A percentile compares a stretch with the other conserved stretches of the same genome.
phyloP scores from a whole-genome alignment of 2,888 invertebrate genomes.

The Leptopilina syphax region DNA sequence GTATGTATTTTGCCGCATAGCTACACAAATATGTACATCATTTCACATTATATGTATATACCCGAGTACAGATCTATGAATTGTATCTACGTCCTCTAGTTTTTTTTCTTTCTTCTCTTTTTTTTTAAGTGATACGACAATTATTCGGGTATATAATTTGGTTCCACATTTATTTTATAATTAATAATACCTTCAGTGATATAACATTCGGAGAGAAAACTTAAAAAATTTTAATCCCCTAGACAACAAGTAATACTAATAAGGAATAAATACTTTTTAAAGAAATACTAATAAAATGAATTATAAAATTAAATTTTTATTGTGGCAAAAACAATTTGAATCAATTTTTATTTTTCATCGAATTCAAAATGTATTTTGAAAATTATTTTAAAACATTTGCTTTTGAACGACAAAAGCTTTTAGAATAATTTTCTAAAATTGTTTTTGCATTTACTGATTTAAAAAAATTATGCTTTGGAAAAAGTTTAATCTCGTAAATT shows the following conservation, averaged over 20 bases:
- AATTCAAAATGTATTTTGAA: neutral
- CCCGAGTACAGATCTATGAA: conserved; percentile 17
- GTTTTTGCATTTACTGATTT: too few species aligned
- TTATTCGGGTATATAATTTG: conserved; percentile 28
- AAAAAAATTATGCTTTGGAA: neutral
- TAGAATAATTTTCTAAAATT: too few species aligned
- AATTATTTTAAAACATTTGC: too few species aligned
- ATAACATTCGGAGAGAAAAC: conserved; percentile 6
- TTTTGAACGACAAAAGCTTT: too few species aligned
- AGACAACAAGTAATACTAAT: conserved; percentile 12
- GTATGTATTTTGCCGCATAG: conserved; percentile 39
- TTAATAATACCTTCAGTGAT: conserved; percentile 29
- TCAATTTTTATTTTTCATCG: neutral
- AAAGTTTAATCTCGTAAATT: neutral
- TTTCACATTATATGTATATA: conserved; percentile 23
- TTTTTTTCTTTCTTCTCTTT: too few species aligned
- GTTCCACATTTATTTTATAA: conserved; percentile 24
- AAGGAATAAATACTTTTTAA: conserved; percentile 12
- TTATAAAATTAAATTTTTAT: too few species aligned
- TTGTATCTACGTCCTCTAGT: conserved; percentile 2
- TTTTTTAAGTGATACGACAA: conserved; percentile 36
- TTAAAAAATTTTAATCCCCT: conserved; percentile 13
- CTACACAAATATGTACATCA: conserved; percentile 40
- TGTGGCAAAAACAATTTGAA: too few species aligned
- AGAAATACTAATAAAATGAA: neutral